A percentile compares a stretch with the other conserved stretches of the same genome.
Conservation (phyloP, 2,888 invertebrate species). For the Mongoloraphidia duomilia region DNA sequence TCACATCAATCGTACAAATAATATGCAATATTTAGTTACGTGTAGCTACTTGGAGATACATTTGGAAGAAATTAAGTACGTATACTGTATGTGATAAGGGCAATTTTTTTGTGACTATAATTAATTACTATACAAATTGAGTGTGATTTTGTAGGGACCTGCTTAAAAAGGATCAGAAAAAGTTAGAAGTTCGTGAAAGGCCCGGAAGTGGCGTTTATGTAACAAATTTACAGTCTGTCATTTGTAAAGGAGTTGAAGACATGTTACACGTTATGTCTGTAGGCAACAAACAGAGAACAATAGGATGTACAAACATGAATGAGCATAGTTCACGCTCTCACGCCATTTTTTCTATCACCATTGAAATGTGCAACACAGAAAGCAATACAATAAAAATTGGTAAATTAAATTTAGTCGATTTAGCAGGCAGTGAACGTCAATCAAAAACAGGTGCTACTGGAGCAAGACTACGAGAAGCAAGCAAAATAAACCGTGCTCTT, state of each 20-base stretch:
- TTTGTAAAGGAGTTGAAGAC: slow-evolving; percentile 87
- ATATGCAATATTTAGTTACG: slow-evolving; percentile 89
- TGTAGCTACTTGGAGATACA: slow-evolving; percentile 97
- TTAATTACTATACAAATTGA: background rate
- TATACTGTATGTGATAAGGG: background rate
- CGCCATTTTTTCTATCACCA: slow-evolving; percentile 95
- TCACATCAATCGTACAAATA: slow-evolving; percentile 79
- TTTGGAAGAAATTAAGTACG: slow-evolving; percentile 70
- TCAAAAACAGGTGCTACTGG: slow-evolving; percentile 93
- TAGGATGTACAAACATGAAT: slow-evolving; percentile 95
- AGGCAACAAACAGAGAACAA: slow-evolving; percentile 89
- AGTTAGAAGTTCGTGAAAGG: slow-evolving; percentile 49
- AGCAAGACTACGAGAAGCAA: slow-evolving; percentile 85
- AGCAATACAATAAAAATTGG: slow-evolving; percentile 59
- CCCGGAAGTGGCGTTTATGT: slow-evolving; percentile 78
- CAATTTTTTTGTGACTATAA: background rate
- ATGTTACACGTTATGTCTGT: slow-evolving; percentile 87
- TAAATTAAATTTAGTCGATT: slow-evolving; percentile 90
- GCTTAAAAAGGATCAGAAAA: slow-evolving; percentile 39
- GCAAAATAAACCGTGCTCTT: slow-evolving; percentile 92
- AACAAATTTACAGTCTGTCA: slow-evolving; percentile 85
- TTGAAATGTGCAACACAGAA: slow-evolving; percentile 78
- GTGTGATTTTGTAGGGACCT: slow-evolving; percentile 41
- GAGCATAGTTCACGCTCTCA: slow-evolving; percentile 96
- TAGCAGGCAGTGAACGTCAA: slow-evolving; percentile 96